Base-by-base conservation (phyloP, 2,888 invertebrate genomes). In the Chouioia cunea region DNA sequence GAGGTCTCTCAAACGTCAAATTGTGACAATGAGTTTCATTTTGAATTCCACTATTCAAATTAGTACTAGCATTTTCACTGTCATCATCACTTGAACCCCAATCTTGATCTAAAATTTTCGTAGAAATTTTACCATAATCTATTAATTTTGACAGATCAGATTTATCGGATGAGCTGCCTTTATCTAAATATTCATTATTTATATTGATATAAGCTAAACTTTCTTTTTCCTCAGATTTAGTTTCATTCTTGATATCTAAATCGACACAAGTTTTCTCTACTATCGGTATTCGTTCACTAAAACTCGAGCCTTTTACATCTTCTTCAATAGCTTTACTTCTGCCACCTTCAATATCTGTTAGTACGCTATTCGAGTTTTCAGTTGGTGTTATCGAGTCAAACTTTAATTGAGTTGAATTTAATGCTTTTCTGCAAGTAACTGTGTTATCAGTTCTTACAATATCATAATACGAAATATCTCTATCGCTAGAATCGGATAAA, bases 1-100 rank as follows among this genome's bases (percentile, higher is more conserved):
- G 71, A 4, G 76, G 68, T 10, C 77, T 74, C 79, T 80, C 75
- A 83, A 87, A 81, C 78, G 71, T 86, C 87, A 80, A 10, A 75
- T 78, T 20, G 76, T 50, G 86, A 27, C 54, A 43, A 12, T 56
- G 54, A 23, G 68, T 47, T 22, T 59, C 64, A 18, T 18, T 87
- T 74, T 89, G 82, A 22, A 76, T 66, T 86, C 88, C 81, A 86
- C 87, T 79, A 81, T 88, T 77, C 77, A 82, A 80, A 78, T 82
- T 83, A 82, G 88, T 88, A 81, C 87, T 86, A 0, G 87, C 87
- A 78, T 88, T 78, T 72, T 84, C 84, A 68, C 84, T 85, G 58
- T 84, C 84, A 43, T 85, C 85, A 68, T 84, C 84, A 67, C 83
- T 84, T 2, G 86, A 86, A 65, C 82, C 85, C 85, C 85, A 86